Conservation (phyloP, 2,113 vertebrate species). For the Dendrocopos noguchii region DNA sequence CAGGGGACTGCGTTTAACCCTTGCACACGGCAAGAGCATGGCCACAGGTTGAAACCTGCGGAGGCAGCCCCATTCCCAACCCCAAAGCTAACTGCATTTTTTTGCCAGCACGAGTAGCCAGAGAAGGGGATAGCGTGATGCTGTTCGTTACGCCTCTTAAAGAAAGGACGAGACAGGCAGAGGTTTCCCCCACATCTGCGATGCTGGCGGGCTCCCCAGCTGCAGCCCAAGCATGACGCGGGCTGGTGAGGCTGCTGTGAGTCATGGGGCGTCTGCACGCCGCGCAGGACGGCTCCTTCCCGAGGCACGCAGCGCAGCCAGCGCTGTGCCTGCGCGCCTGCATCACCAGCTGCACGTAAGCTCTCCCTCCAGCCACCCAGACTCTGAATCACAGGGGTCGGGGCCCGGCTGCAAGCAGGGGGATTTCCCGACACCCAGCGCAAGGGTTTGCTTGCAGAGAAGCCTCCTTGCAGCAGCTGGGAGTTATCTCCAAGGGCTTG, state of each 20-base stretch:
- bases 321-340: background rate
- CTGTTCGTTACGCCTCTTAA: background rate
- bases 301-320: background rate
- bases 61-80: background rate
- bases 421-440: background rate
- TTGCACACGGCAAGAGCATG: background rate
- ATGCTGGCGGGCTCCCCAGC: background rate
- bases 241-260: background rate
- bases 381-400: conserved; percentile 18
- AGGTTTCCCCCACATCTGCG: background rate
- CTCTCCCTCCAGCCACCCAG: background rate
- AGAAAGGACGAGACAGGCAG: background rate
- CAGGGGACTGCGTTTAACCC: background rate
- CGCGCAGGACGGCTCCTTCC: background rate
- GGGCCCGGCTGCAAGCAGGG: background rate
- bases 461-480: background rate
- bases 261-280: background rate
- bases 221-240: background rate
- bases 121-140: background rate
- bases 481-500: background rate
- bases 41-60: background rate
- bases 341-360: background rate
- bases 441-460: background rate
- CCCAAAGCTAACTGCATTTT: background rate
- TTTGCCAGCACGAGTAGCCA: background rate